Percentiles rank a stretch among this genome's conserved stretches.
Evolutionary conservation across 2,797 vertebrate genomes (phyloP).

Genomic region (Tolypeutes matacus): DNA sequence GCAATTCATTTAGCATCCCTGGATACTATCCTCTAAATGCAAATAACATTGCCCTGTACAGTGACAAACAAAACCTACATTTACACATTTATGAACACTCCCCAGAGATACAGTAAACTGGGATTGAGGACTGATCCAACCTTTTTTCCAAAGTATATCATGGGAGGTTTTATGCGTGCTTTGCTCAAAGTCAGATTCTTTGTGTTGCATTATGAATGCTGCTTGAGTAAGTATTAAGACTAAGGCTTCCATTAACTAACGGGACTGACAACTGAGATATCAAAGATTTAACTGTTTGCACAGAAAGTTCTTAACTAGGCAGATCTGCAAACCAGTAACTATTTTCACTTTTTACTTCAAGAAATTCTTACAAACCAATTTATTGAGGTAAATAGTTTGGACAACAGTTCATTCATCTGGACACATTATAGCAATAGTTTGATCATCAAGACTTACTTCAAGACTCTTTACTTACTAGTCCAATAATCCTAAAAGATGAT

Average conservation of each 20-base stretch:
- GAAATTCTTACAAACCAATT: neutral
- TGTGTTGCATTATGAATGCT: neutral
- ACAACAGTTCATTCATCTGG: neutral
- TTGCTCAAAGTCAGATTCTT: neutral
- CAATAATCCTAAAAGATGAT: neutral
- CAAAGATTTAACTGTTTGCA: constrained; percentile 19
- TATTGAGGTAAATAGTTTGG: neutral
- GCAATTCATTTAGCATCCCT: neutral
- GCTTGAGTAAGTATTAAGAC: neutral
- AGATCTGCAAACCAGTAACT: neutral
- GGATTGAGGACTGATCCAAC: neutral
- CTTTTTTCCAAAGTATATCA: neutral
- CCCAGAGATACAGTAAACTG: neutral
- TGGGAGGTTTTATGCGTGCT: neutral
- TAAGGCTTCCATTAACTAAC: neutral
- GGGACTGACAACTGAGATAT: neutral
- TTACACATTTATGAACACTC: neutral
- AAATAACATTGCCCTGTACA: neutral
- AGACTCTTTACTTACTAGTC: neutral
- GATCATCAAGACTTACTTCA: neutral
- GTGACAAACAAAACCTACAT: too few relatives aligned
- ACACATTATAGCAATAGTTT: neutral
- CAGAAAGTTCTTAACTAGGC: neutral
- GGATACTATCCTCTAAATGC: neutral
- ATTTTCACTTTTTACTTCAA: constrained; percentile 4